Base-by-base conservation (phyloP, 2,797 vertebrate species). In the Natrix natrix region DNA sequence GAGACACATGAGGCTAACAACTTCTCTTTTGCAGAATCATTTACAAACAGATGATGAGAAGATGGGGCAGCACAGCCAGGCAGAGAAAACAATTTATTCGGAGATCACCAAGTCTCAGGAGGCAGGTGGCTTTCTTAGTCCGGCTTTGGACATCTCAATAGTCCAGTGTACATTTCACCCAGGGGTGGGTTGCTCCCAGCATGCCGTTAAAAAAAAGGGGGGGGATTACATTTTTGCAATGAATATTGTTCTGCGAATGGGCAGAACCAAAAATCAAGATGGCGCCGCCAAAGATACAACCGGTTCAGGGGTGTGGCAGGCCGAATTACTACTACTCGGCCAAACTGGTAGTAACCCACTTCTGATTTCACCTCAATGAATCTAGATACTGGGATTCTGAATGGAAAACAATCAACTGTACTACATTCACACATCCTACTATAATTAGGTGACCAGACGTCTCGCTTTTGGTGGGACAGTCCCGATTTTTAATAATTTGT, bases 1-100 rank as follows among this genome's bases (percentile, higher is more conserved):
- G 74, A 48, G 74, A 78, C 43, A 43, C 17, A 2, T 22, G 5
- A 8, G 8, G 37, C 74, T 63, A 3, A 61, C 5, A 8, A n/a
- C 13, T 57, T 87, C 52, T 90, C 54, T 87, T 90, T 55, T 37
- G 26, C 61, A 93, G 92, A 59, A 11, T 87, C 54, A 11, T 69
- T 32, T 57, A 22, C 89, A 90, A 90, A 90, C 54, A 2, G 89
- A 87, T 4, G 83, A 93, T 16, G 89, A 93, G 92, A 87, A 93
- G 61, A 87, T 90, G 4, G 26, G 43, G 6, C 2, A 8, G 3
- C 56, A 0, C 13, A 2, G 16, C 4, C 60, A 43, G 1, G 61
- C 1, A 0, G 74, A 57, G 24, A 93, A 69, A 52, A 93, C 83
- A 0, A 4, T 87, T 37, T 87, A 93, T 28, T 90, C 89, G 0